These are phyloP conservation scores for Alaudala cheleensis DNA, from an alignment of 2,113 vertebrate species.

Conservation along the genomic window DNA sequence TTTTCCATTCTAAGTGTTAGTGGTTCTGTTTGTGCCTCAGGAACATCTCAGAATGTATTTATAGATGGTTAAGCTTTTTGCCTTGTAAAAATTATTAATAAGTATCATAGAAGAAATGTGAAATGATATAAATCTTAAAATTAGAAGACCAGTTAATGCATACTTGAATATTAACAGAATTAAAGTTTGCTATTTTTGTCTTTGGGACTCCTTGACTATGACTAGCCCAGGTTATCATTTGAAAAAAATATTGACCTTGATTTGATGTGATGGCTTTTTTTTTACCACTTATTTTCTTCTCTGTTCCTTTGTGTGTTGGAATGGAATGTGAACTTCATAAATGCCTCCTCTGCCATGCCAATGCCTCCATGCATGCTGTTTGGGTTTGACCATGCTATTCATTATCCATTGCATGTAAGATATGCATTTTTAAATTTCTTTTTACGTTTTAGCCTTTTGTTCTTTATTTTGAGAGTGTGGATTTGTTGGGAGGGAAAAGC, in stretches of 20 bases:
- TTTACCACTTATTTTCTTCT: conserved; percentile 72
- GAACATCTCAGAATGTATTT: background rate
- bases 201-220: conserved; percentile 50
- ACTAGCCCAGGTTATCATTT: conserved; percentile 69
- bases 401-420: conserved; percentile 81
- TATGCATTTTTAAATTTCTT: conserved; percentile 46
- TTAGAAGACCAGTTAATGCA: background rate
- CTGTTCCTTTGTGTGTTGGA: conserved; percentile 73
- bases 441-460: conserved; percentile 46
- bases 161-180: background rate
- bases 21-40: background rate
- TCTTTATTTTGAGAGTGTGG: background rate
- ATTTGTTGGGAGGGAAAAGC: background rate
- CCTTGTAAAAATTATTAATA: background rate
- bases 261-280: conserved; percentile 52
- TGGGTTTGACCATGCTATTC: conserved; percentile 79
- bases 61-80: background rate
- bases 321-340: conserved; percentile 75
- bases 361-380: conserved; percentile 79
- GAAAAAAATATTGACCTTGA: background rate
- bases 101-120: background rate
- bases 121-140: background rate
- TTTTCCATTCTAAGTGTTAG: background rate
- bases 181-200: background rate
- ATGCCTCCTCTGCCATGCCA: conserved; percentile 72